A percentile compares a stretch with the other conserved stretches of the same genome.
Evolutionary conservation across 2,797 vertebrate genomes (phyloP).

Genomic region (Telmatherina bonti): DNA sequence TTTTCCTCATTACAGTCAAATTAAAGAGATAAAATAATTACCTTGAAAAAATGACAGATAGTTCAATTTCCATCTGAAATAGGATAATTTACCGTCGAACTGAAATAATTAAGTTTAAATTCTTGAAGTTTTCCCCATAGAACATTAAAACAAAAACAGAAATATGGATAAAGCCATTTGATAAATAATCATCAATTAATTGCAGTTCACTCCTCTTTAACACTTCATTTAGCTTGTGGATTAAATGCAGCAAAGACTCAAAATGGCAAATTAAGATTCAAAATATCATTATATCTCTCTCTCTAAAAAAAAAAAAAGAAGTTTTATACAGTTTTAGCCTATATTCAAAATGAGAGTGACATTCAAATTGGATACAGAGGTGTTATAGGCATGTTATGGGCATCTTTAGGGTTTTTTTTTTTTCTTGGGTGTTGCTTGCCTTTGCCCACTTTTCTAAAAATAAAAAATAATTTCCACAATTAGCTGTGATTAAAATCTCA

Average conservation of each 20-base stretch:
- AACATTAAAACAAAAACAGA: slow-evolving; percentile 15
- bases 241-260: slow-evolving; percentile 12
- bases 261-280: not conserved
- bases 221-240: slow-evolving; percentile 10
- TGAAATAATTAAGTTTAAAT: not conserved
- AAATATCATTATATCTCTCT: too few relatives aligned
- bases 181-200: slow-evolving; percentile 12
- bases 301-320: too few relatives aligned
- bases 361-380: too few relatives aligned
- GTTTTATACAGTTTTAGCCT: too few relatives aligned
- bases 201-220: slow-evolving; percentile 6
- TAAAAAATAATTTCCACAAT: too few relatives aligned
- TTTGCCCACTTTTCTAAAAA: not conserved
- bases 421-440: too few relatives aligned
- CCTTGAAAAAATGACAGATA: not conserved
- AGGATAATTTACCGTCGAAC: not conserved
- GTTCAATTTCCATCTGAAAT: slow-evolving; percentile 4
- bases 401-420: too few relatives aligned
- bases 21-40: slow-evolving; percentile 4
- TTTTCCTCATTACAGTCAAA: not conserved
- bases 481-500: too few relatives aligned
- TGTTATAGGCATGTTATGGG: too few relatives aligned
- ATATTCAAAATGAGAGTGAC: too few relatives aligned
- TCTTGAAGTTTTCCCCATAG: not conserved
- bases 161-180: not conserved